Evolutionary conservation across 2,797 vertebrate genomes (phyloP).

Genomic region (Gallinago solitaria): DNA sequence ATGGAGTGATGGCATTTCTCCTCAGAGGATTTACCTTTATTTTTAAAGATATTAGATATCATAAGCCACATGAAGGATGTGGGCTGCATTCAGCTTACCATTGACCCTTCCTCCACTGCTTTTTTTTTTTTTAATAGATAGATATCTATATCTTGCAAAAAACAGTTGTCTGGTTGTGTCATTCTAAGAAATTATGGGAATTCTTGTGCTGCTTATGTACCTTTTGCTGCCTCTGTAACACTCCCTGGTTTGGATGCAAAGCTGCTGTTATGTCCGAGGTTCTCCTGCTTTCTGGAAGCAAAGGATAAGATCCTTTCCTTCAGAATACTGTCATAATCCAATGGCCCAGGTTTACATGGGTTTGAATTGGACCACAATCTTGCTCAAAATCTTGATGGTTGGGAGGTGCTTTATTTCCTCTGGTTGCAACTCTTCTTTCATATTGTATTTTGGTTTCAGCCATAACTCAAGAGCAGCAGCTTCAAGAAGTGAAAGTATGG

Average conservation of each 20-base stretch:
- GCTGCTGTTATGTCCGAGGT: not conserved
- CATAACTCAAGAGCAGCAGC: not conserved
- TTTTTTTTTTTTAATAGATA: not conserved
- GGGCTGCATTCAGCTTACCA: not conserved
- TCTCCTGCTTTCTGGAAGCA: not conserved
- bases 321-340: not conserved
- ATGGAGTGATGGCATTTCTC: not conserved
- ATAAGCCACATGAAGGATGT: not conserved
- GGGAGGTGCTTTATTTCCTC: not conserved
- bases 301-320: not conserved
- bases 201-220: not conserved
- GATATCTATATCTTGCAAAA: not conserved
- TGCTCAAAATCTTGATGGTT: not conserved
- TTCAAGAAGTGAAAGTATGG: not conserved
- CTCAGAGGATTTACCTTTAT: not conserved
- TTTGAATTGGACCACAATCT: not conserved
- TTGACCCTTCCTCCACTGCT: not conserved
- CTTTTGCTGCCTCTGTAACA: not conserved
- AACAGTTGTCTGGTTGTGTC: not conserved
- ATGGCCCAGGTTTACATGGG: not conserved
- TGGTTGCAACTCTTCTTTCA: not conserved
- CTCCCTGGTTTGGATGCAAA: not conserved
- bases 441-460: slow-evolving; percentile 6
- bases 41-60: not conserved
- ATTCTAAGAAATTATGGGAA: not conserved